Evolutionary conservation across 1,140 invertebrate genomes (phyloP).

Genomic region (Leptinotarsa defecta): DNA sequence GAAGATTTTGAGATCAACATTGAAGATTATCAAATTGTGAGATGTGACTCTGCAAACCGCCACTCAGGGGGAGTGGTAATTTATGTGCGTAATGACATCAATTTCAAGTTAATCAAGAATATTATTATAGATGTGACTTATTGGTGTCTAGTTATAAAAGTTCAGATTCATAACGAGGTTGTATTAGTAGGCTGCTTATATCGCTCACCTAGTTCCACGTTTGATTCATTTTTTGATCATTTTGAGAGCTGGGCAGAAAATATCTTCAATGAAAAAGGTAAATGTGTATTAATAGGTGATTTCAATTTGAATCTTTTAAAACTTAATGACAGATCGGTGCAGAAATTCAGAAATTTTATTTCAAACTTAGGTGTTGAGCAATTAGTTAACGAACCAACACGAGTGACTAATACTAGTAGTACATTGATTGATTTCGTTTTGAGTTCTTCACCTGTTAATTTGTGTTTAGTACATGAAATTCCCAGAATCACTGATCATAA

Average conservation of each 20-base stretch:
- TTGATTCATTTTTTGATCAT: constrained; percentile 12
- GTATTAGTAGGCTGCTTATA: constrained; percentile 10
- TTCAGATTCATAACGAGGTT: neutral
- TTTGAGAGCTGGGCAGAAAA: constrained; percentile 13
- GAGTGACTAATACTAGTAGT: too few relatives aligned
- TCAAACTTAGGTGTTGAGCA: neutral
- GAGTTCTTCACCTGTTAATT: neutral
- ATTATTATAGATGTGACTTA: neutral
- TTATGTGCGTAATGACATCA: constrained; percentile 1
- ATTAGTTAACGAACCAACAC: too few relatives aligned
- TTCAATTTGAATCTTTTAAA: constrained; percentile 10
- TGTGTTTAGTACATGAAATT: constrained; percentile 13
- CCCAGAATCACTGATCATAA: constrained; percentile 11
- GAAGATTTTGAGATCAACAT: constrained; percentile 3
- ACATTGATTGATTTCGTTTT: constrained; percentile 8
- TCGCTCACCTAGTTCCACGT: constrained; percentile 2
- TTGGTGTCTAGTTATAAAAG: constrained; percentile 7
- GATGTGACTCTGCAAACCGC: constrained; percentile 12
- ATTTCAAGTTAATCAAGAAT: constrained; percentile 5
- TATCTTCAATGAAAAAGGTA: neutral
- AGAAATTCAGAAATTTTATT: constrained; percentile 14
- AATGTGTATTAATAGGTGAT: constrained; percentile 12
- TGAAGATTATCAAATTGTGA: neutral
- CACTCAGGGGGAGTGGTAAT: constrained; percentile 12
- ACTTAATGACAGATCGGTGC: neutral